Conservation (phyloP, 2,113 vertebrate species). For the Pimephales promelas region DNA sequence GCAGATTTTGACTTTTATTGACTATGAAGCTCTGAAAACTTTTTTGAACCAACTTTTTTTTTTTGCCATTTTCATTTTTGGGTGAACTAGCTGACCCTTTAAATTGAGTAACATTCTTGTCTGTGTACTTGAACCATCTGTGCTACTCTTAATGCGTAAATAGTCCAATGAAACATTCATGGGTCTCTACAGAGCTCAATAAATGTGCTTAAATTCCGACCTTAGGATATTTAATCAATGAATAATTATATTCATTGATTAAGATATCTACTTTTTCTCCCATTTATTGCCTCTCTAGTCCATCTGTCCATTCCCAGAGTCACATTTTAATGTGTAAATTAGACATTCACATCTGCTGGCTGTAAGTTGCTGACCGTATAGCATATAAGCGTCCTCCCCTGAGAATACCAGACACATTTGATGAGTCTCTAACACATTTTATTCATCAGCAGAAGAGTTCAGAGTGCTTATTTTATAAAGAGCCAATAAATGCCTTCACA, state of each 20-base stretch:
- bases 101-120: background rate
- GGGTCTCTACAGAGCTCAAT: conserved; percentile 4
- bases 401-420: background rate
- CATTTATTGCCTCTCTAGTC: conserved; percentile 37
- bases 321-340: conserved; percentile 58
- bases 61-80: too few relatives aligned
- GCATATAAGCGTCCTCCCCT: background rate
- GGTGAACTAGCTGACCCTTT: too few relatives aligned
- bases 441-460: background rate
- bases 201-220: background rate
- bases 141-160: background rate
- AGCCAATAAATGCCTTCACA: conserved; percentile 38
- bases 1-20: background rate
- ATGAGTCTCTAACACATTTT: background rate
- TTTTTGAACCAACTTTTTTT: background rate
- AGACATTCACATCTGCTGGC: conserved; percentile 47
- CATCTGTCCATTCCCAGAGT: conserved; percentile 54
- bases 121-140: background rate
- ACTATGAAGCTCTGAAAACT: background rate
- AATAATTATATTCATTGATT: background rate
- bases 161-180: background rate
- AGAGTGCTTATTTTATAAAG: conserved; percentile 32
- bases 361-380: background rate
- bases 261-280: conserved; percentile 28
- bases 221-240: background rate